Conservation (phyloP, 2,888 invertebrate species). For the Tetrapedia diversipes region DNA sequence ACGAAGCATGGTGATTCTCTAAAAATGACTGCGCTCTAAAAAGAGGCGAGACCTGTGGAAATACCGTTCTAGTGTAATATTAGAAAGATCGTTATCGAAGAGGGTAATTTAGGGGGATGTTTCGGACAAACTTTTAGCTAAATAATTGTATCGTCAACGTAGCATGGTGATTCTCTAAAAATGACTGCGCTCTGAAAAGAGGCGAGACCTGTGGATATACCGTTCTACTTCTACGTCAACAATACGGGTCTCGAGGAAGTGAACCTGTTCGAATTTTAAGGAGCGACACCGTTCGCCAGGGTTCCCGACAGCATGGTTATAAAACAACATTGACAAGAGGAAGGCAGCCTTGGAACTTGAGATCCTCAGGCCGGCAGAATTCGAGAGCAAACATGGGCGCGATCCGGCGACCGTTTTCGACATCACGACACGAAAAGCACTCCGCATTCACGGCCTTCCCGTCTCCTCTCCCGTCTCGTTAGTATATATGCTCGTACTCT, state of each 20-base stretch:
- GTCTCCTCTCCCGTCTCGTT: constrained; percentile 45
- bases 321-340: constrained; percentile 63
- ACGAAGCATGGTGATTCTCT: too few relatives aligned
- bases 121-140: too few relatives aligned
- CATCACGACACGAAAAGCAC: constrained; percentile 69
- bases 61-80: too few relatives aligned
- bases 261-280: constrained; percentile 32
- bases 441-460: constrained; percentile 55
- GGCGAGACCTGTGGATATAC: too few relatives aligned
- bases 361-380: constrained; percentile 63
- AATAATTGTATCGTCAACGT: too few relatives aligned
- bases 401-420: constrained; percentile 69
- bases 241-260: neutral
- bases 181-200: too few relatives aligned
- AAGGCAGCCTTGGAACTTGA: constrained; percentile 59
- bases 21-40: too few relatives aligned
- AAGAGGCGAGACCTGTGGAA: too few relatives aligned
- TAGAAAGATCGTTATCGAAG: too few relatives aligned
- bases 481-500: constrained; percentile 68
- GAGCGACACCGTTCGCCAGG: constrained; percentile 1
- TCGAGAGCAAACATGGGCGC: constrained; percentile 73
- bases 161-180: too few relatives aligned
- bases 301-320: constrained; percentile 48
- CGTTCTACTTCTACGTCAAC: neutral
- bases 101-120: too few relatives aligned